Conservation (phyloP, 2,113 vertebrate genomes). For the Romanogobio albipinnatus region DNA sequence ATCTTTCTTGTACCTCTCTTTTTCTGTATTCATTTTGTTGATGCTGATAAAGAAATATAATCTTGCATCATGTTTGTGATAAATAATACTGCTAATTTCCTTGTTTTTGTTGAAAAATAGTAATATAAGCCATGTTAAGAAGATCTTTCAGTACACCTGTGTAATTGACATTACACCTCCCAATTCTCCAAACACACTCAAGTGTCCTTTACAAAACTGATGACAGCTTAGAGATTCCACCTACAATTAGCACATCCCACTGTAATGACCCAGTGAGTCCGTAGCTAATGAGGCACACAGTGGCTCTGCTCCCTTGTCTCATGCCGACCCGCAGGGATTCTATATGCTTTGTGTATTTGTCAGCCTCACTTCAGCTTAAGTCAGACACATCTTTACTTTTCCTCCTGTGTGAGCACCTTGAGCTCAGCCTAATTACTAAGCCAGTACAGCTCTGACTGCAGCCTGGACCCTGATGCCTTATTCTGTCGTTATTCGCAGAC, state of each 20-base stretch:
- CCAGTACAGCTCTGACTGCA: background rate
- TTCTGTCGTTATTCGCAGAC: slow-evolving; percentile 51
- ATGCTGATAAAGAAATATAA: background rate
- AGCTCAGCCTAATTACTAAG: slow-evolving; percentile 34
- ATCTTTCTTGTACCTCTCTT: background rate
- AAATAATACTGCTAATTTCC: background rate
- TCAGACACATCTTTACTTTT: background rate
- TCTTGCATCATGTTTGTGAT: background rate
- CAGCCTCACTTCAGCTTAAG: slow-evolving; percentile 5
- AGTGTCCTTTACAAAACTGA: slow-evolving; percentile 17
- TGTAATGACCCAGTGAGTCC: slow-evolving; percentile 21
- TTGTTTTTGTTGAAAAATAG: background rate
- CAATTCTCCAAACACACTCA: slow-evolving; percentile 19
- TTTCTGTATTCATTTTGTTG: background rate
- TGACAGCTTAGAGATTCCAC: slow-evolving; percentile 22
- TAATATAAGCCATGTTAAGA: background rate
- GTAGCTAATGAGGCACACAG: slow-evolving; percentile 4
- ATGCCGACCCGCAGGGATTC: background rate
- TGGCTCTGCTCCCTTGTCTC: background rate
- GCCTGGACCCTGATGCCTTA: slow-evolving; percentile 28
- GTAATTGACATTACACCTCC: background rate
- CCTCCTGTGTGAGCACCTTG: slow-evolving; percentile 22
- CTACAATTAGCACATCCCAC: background rate
- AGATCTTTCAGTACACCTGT: background rate
- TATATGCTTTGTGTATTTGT: slow-evolving; percentile 4